Evolutionary conservation across 1,140 invertebrate species (phyloP).

Genomic region (Platorchestia sp.): DNA sequence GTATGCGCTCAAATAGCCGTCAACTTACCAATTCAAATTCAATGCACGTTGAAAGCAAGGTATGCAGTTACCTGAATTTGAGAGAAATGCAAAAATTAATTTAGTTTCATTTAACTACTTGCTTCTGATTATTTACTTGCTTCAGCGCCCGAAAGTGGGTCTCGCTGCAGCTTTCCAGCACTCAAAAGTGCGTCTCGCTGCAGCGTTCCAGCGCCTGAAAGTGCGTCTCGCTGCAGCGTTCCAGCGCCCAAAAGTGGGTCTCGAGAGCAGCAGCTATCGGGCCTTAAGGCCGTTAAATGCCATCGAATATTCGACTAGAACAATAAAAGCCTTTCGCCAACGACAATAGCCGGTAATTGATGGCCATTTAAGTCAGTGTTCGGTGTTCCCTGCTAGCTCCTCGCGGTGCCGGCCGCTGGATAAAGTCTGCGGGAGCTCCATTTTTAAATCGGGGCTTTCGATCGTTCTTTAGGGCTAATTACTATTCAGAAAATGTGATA

Average conservation of each 20-base stretch:
- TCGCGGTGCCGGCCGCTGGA: not conserved
- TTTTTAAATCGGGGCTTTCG: not conserved
- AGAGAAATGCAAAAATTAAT: no score
- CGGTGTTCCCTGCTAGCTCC: not conserved
- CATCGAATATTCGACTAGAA: conserved; percentile 47
- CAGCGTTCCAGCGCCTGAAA: not conserved
- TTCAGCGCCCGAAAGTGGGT: no score
- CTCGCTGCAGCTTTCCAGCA: no score
- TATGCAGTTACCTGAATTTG: no score
- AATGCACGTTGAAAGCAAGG: no score
- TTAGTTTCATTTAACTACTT: no score
- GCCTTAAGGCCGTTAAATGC: conserved; percentile 37
- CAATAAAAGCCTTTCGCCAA: conserved; percentile 55
- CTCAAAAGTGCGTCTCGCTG: no score
- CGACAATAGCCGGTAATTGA: conserved; percentile 47
- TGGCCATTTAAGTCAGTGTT: conserved; percentile 51
- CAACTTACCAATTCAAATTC: no score
- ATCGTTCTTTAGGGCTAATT: not conserved
- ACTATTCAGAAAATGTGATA: not conserved
- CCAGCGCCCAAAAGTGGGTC: not conserved
- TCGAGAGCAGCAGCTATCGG: not conserved
- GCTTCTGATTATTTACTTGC: no score
- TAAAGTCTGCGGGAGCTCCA: conserved; percentile 6
- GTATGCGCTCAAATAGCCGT: no score
- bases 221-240: not conserved